Evolutionary conservation across 2,797 vertebrate genomes (phyloP), one percentile per base, ranked within the genome.

Genomic region (Ptychadena robeensis): DNA sequence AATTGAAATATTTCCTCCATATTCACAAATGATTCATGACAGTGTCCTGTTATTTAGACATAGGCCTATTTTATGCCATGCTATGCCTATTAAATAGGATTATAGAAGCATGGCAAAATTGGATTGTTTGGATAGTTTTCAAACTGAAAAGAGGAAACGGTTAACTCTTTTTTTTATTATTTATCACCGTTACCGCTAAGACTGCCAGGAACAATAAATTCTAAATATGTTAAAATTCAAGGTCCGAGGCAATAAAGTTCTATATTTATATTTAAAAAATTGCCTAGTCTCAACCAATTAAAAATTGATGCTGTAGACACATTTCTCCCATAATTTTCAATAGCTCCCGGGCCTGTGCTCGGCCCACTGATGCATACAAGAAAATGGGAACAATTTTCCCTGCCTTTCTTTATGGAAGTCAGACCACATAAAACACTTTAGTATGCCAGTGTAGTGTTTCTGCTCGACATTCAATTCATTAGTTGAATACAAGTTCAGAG

Each of bases 211-310:
- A 71, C 61, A 77, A 75, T 31, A 61, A 4, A 59, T 31, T 73
- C 32, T 63, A 63, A 61, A 68, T 63, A 48, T 35, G 37, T 32
- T 74, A 38, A 75, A 30, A 74, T 75, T 73, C 73, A 22, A 84
- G 67, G 71, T 68, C 57, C 12, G 32, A 31, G 57, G 57, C 44
- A 73, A 67, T 40, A 74, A 61, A 68, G 30, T 40, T 79, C 88
- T 90, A 88, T 87, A 89, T 91, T 90, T 91, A 88, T 90, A 92
- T 93, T 88, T 40, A 78, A 87, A 89, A 88, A 91, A 86, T 87
- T 90, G 87, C 86, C 87, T n/a, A 86, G 88, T 88, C 87, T 87
- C 83, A 82, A 87, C 88, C 86, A 93, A 92, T 94, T 94, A 94
- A 93, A 94, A 92, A 91, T 91, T 87, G 86, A 92, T 92, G 91